These are phyloP conservation scores for Pseudochirops cupreus DNA, from an alignment of 2,797 vertebrate genomes.

Conservation along the genomic window DNA sequence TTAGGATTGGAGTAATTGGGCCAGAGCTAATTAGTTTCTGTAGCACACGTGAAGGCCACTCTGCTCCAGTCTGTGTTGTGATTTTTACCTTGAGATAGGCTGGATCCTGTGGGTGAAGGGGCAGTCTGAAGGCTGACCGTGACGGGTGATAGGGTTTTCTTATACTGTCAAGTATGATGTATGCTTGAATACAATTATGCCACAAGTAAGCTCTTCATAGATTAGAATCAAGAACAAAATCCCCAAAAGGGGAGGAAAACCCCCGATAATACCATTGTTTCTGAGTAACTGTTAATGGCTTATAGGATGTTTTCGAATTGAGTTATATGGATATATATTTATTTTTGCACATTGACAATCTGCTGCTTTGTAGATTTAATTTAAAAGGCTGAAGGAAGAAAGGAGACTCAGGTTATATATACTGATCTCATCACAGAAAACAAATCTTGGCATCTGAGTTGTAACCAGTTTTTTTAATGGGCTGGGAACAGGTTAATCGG, in stretches of 20 bases:
- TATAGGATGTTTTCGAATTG: background rate
- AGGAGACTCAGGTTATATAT: background rate
- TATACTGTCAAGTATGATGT: background rate
- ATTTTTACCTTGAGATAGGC: background rate
- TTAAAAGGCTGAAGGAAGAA: background rate
- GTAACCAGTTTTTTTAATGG: background rate
- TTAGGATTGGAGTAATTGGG: background rate
- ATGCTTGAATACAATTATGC: background rate
- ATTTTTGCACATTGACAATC: slow-evolving; percentile 8
- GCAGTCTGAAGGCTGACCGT: background rate
- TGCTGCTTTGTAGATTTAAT: slow-evolving; percentile 1
- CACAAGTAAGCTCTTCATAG: background rate
- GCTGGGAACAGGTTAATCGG: background rate
- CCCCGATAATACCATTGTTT: background rate
- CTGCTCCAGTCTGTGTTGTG: background rate
- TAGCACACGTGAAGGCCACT: background rate
- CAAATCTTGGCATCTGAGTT: background rate
- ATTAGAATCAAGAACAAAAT: background rate
- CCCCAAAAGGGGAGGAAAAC: background rate
- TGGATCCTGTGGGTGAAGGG: background rate
- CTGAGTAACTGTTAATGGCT: background rate
- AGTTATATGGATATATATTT: background rate
- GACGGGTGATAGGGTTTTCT: background rate
- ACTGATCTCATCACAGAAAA: background rate
- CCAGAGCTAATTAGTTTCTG: background rate